phyloP scores from a whole-genome alignment of 2,113 vertebrate species.

The Oryzias celebensis region DNA sequence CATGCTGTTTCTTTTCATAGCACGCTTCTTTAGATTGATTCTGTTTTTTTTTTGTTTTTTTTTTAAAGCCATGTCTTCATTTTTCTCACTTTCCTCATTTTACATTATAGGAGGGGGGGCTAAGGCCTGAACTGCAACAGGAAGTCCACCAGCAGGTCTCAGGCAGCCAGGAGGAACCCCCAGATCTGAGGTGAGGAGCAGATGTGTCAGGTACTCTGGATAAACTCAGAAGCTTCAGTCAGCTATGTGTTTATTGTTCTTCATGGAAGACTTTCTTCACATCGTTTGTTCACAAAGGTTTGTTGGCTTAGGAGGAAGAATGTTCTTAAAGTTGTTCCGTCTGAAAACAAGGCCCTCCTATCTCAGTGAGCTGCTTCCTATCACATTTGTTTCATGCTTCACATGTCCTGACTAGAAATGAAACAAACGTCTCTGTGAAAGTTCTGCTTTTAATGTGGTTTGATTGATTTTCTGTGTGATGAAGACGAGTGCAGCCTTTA shows the following conservation, averaged over 20 bases:
- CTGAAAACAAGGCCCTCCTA: too few relatives aligned
- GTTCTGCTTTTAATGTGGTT: too few relatives aligned
- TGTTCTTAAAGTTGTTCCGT: too few relatives aligned
- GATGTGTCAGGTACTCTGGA: neutral
- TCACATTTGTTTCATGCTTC: too few relatives aligned
- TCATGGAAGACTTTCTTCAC: too few relatives aligned
- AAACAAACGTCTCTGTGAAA: too few relatives aligned
- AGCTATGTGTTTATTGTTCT: neutral
- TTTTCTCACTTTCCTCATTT: neutral
- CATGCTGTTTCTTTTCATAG: slow-evolving; percentile 19
- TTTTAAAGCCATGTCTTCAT: neutral
- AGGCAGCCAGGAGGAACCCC: slow-evolving; percentile 60
- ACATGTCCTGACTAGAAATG: too few relatives aligned
- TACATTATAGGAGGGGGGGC: slow-evolving; percentile 58
- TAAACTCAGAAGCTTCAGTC: neutral
- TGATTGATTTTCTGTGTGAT: too few relatives aligned
- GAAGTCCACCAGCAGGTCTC: slow-evolving; percentile 38
- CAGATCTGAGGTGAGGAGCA: slow-evolving; percentile 70
- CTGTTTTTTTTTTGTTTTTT: neutral
- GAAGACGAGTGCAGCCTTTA: too few relatives aligned
- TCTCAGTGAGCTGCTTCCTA: too few relatives aligned
- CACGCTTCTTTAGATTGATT: neutral
- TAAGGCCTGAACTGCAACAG: slow-evolving; percentile 71
- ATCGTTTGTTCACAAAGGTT: neutral
- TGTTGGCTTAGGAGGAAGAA: too few relatives aligned